Evolutionary conservation across 2,113 vertebrate genomes (phyloP).

Genomic region (Istiophorus platypterus): DNA sequence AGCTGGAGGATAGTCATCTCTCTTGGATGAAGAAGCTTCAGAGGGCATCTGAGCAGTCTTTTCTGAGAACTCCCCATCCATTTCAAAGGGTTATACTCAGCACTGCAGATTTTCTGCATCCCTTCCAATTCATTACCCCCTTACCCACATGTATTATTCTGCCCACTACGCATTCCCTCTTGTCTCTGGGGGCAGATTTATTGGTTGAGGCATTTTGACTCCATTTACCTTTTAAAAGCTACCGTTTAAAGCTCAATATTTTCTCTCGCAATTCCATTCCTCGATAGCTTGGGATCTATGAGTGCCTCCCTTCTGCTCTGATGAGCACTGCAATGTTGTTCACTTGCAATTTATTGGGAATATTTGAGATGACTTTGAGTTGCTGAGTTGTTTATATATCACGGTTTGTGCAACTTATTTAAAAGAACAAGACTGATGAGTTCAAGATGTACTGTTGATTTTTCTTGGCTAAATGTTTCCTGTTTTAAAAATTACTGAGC

Average conservation of each 20-base stretch:
- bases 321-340: conserved; percentile 35
- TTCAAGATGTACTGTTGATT: not conserved
- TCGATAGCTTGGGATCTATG: conserved; percentile 63
- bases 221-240: conserved; percentile 83
- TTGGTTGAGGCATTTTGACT: conserved; percentile 83
- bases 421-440: not conserved
- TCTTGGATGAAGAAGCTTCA: conserved; percentile 52
- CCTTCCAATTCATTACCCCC: conserved; percentile 84
- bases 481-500: no score
- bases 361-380: not conserved
- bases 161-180: conserved; percentile 71
- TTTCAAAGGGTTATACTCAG: conserved; percentile 69
- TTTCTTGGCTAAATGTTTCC: not conserved
- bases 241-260: conserved; percentile 79
- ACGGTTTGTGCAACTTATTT: conserved; percentile 13
- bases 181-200: conserved; percentile 82
- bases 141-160: conserved; percentile 82
- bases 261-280: conserved; percentile 58
- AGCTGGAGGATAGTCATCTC: conserved; percentile 46
- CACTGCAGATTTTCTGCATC: conserved; percentile 74
- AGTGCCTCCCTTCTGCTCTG: conserved; percentile 63
- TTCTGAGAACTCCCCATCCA: conserved; percentile 72
- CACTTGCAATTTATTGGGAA: conserved; percentile 10
- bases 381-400: not conserved
- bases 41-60: conserved; percentile 57